Conservation (phyloP, 2,888 invertebrate genomes). For the Agrochola circellaris region DNA sequence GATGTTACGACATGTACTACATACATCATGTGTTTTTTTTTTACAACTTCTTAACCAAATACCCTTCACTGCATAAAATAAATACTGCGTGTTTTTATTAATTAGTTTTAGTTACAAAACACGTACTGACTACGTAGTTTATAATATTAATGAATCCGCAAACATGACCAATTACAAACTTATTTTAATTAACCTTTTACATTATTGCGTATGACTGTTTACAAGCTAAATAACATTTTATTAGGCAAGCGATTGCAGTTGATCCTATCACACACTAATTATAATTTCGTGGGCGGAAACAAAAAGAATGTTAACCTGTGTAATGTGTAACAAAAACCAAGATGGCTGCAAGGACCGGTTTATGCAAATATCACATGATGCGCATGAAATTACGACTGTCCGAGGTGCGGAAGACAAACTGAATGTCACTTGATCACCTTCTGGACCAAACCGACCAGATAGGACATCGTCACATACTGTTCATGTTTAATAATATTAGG, state of each 20-base stretch:
- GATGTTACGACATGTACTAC: constrained; percentile 34
- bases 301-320: constrained; percentile 54
- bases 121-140: background rate
- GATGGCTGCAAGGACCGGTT: constrained; percentile 79
- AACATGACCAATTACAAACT: constrained; percentile 27
- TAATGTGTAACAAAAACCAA: constrained; percentile 66
- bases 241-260: background rate
- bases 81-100: background rate
- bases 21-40: constrained; percentile 26
- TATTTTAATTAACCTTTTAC: constrained; percentile 18
- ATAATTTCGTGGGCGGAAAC: constrained; percentile 28
- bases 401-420: constrained; percentile 78
- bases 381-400: constrained; percentile 65
- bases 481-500: constrained; percentile 32
- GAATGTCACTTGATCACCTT: constrained; percentile 89
- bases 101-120: constrained; percentile 29
- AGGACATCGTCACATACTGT: constrained; percentile 46
- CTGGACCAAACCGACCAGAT: constrained; percentile 62
- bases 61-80: constrained; percentile 4
- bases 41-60: background rate
- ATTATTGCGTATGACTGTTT: constrained; percentile 31
- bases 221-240: background rate
- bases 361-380: constrained; percentile 71
- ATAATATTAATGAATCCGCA: constrained; percentile 31
- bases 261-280: constrained; percentile 9